Evolutionary conservation across 2,113 vertebrate genomes (phyloP).

Genomic region (Hystrix brachyura): DNA sequence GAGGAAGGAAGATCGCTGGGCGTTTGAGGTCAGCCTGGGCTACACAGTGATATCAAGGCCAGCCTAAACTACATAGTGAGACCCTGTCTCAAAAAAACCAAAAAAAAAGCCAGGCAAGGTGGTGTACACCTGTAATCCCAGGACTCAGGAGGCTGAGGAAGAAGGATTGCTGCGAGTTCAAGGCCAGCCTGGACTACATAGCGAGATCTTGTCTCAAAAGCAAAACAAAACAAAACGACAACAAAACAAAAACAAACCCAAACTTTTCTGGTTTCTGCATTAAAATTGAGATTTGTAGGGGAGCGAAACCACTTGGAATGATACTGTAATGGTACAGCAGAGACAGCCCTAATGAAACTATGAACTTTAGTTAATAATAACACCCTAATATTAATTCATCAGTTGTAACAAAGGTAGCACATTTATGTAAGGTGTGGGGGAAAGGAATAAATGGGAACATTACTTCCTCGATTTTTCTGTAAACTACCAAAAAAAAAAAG

Average conservation of each 20-base stretch:
- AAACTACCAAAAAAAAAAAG: constrained; percentile 18
- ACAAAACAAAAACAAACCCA: background rate
- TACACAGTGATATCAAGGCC: background rate
- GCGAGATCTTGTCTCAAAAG: background rate
- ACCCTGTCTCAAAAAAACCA: background rate
- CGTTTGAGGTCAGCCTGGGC: background rate
- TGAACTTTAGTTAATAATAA: background rate
- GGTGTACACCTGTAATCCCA: too few relatives aligned
- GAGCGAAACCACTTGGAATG: background rate
- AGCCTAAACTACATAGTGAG: background rate
- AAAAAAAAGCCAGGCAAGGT: background rate
- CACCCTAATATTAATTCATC: background rate
- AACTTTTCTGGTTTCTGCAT: constrained; percentile 26
- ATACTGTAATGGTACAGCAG: background rate
- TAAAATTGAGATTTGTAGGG: constrained; percentile 19
- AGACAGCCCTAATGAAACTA: background rate
- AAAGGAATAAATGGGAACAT: background rate
- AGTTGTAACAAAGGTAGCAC: background rate
- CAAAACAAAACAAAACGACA: background rate
- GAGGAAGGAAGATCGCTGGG: background rate
- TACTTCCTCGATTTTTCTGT: constrained; percentile 27
- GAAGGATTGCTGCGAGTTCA: background rate
- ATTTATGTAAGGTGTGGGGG: background rate
- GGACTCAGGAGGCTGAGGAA: too few relatives aligned
- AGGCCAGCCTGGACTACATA: background rate